phyloP scores from a whole-genome alignment of 2,797 vertebrate species.

The Argentina silus region DNA sequence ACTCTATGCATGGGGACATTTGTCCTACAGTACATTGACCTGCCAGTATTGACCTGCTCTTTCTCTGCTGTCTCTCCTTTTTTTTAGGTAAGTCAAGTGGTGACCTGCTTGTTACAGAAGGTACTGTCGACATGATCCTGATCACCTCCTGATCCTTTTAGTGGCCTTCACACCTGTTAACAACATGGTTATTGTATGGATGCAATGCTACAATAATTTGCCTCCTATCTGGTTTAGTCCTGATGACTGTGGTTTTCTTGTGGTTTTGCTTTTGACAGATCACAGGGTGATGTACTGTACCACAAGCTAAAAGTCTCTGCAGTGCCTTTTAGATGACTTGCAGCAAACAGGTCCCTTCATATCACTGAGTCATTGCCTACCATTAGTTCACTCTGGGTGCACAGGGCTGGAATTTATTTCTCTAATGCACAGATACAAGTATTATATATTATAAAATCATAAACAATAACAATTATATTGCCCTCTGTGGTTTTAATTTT shows the following conservation, averaged over 20 bases:
- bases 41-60: constrained; percentile 1
- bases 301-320: too few species aligned
- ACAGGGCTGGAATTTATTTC: not conserved
- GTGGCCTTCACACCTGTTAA: too few species aligned
- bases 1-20: not conserved
- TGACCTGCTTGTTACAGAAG: not conserved
- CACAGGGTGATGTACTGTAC: too few species aligned
- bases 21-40: not conserved
- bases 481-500: not conserved
- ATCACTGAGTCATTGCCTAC: not conserved
- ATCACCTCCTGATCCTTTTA: too few species aligned
- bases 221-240: too few species aligned
- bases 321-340: too few species aligned
- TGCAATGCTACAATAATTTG: too few species aligned
- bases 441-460: not conserved
- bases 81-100: constrained; percentile 23
- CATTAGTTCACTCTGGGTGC: not conserved
- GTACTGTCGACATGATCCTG: not conserved
- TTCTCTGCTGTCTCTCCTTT: constrained; percentile 11
- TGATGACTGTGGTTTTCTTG: too few species aligned
- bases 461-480: not conserved
- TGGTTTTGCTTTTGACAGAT: too few species aligned
- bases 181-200: too few species aligned
- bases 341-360: not conserved
- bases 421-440: not conserved